Evolutionary conservation across 2,888 invertebrate genomes (phyloP), one percentile per base, ranked within the genome.

Genomic region (Acleris laterana): DNA sequence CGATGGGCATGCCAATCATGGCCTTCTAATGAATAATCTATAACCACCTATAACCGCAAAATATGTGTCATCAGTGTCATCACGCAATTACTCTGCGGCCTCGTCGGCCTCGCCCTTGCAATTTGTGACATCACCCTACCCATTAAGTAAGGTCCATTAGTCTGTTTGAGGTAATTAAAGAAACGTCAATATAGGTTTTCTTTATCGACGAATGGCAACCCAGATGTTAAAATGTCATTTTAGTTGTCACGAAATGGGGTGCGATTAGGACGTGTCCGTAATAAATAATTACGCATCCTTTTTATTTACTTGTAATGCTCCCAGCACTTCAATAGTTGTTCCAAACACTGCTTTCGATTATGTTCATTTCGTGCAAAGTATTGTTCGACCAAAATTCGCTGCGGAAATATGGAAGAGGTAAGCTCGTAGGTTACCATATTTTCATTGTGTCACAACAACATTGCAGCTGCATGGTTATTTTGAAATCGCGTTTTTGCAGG

Each of bases 361-460:
- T 92, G 92, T 91, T 88, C 78, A 82, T 85, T 87, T 87, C 80
- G 82, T 83, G 84, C 84, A 80, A 79, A 77, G 78, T 82, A 82
- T 77, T 84, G 79, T 87, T 88, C 83, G 75, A 81, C 83, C 87
- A 81, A 80, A 84, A 88, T 84, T 87, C 76, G 77, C 83, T 81
- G 80, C 82, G 79, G 76, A 87, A 91, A 82, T 82, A 93, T 93
- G 92, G 92, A 91, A 81, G 90, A 91, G 89, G 92, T 92, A 77
- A 77, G 88, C 84, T 77, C 76, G 77, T 80, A 78, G 81, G 78
- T 84, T 85, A 79, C 75, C 77, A 79, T 85, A 83, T 83, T 84
- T 86, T 84, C 85, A 83, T 88, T 87, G 84, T 89, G 86, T 90
- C 85, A 87, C 82, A 78, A 70, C 50, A 50, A 22, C 44, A 13